Base-by-base conservation (phyloP, 2,797 vertebrate species). In the Kryptolebias ocellatus region DNA sequence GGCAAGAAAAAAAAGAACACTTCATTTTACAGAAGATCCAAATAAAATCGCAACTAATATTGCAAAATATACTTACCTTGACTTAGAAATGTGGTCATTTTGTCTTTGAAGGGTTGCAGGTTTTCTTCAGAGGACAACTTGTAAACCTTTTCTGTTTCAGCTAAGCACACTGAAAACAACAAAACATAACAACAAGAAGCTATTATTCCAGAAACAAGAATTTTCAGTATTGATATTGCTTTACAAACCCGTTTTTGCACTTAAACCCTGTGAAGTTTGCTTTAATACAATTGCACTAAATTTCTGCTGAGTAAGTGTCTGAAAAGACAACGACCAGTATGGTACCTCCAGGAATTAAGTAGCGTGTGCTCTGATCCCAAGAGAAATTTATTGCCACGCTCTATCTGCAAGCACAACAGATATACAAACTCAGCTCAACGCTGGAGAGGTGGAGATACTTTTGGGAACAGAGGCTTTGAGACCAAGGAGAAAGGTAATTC, bases 101-200 rank as follows among this genome's bases (percentile, higher is more conserved):
- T 97, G 80, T 95, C 93, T 92, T 97, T 97, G 92, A 98, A 99
- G 47, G 98, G 98, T 70, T 99, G 96, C 72, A 97, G 91, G 84
- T 95, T 95, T 51, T 97, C 95, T 73, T 95, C 93, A 60, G 95
- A 94, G 60, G 96, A 98, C 63, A 94, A 78, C 76, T 95, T 94
- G 91, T 95, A 98, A 78, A 98, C 96, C 80, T 96, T 98, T 70
- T 94, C 95, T 0, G 92, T 96, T 94, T 99, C 96, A 52, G 93
- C 85, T 29, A 95, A 95, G 82, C 98, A 99, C 11, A 81, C 98
- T 99, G 84, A 56, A 87, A 39, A 90, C 47, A 72, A 79, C 20
- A 84, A 67, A 53, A 59, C 42, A 68, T 7, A 15, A 64, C 61
- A n/a, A 51, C 11, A 63, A 67, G 67, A 4, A 42, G 50, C 31